These are phyloP conservation scores for Dendrophyllia cribrosa DNA, from an alignment of 64 coral and sea anemone species.

Conservation along the genomic window DNA sequence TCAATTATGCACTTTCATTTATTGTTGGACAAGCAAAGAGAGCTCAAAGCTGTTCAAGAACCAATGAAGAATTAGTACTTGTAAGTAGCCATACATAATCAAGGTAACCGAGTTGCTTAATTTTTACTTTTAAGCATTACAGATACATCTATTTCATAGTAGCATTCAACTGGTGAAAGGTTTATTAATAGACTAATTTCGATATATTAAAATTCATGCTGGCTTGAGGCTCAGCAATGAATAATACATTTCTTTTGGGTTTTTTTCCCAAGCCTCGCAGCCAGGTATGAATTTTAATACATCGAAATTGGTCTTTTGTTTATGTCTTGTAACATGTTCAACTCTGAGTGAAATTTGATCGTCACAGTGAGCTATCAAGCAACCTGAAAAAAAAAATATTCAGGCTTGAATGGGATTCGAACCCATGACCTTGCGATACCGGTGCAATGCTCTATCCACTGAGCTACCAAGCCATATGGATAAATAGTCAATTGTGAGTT, in stretches of 20 bases:
- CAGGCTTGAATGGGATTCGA: too few species aligned
- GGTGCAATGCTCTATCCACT: too few species aligned
- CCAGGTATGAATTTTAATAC: background rate
- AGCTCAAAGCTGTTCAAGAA: conserved; percentile 25
- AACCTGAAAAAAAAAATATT: too few species aligned
- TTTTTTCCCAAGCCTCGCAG: background rate
- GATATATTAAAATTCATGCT: conserved; percentile 19
- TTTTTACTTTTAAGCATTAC: background rate
- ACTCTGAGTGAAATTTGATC: too few species aligned
- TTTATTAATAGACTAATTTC: conserved; percentile 25
- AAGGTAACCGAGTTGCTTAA: conserved; percentile 18
- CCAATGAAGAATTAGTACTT: conserved; percentile 20
- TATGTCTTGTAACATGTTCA: background rate
- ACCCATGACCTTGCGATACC: too few species aligned
- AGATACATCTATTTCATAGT: conserved; percentile 13
- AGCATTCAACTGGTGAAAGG: conserved; percentile 55
- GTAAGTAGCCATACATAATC: conserved; percentile 10
- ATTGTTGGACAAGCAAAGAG: too few species aligned
- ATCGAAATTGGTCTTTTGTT: background rate
- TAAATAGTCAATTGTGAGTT: too few species aligned
- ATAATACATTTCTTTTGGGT: conserved; percentile 10
- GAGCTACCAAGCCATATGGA: too few species aligned
- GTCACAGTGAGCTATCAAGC: too few species aligned
- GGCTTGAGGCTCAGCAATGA: background rate
- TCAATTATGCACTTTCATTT: too few species aligned